phyloP scores from a whole-genome alignment of 2,888 invertebrate species.

The Nemurella pictetii region DNA sequence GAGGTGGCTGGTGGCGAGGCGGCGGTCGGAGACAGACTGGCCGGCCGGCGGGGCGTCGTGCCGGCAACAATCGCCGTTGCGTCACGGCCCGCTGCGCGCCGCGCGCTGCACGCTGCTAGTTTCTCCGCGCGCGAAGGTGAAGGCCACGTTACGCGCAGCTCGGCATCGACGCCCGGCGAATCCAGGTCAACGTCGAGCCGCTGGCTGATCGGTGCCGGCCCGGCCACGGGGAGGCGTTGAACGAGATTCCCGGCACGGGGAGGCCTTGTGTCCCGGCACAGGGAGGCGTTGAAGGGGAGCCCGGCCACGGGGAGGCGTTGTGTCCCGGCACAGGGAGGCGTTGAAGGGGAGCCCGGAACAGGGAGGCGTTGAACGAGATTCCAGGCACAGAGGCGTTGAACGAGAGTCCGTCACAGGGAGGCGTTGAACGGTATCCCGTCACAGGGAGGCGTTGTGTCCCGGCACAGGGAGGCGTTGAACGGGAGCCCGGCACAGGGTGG shows the following conservation, averaged over 20 bases:
- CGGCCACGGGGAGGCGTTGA: constrained; percentile 34
- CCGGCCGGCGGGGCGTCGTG: neutral
- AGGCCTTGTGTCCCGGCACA: neutral
- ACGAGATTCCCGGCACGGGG: neutral
- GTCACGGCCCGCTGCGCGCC: neutral
- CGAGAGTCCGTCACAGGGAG: neutral
- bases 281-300: neutral
- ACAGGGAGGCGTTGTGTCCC: constrained; percentile 38
- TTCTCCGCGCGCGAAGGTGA: neutral
- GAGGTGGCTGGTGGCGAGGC: neutral
- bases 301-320: neutral
- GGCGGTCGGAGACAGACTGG: neutral
- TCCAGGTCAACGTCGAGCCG: constrained; percentile 18
- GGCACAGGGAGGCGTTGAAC: too few relatives aligned
- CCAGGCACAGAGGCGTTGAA: neutral
- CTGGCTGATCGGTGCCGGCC: too few relatives aligned
- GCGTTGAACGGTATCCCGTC: too few relatives aligned
- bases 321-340: too few relatives aligned
- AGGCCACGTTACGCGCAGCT: too few relatives aligned
- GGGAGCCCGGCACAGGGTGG: too few relatives aligned
- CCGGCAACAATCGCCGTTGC: neutral
- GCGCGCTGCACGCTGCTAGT: neutral
- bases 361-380: constrained; percentile 35
- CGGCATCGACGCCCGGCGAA: neutral
- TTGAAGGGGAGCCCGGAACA: too few relatives aligned